A percentile compares a stretch with the other conserved stretches of the same genome.
Conservation (phyloP, 1,140 invertebrate species). For the Cecropterus lyciades region DNA sequence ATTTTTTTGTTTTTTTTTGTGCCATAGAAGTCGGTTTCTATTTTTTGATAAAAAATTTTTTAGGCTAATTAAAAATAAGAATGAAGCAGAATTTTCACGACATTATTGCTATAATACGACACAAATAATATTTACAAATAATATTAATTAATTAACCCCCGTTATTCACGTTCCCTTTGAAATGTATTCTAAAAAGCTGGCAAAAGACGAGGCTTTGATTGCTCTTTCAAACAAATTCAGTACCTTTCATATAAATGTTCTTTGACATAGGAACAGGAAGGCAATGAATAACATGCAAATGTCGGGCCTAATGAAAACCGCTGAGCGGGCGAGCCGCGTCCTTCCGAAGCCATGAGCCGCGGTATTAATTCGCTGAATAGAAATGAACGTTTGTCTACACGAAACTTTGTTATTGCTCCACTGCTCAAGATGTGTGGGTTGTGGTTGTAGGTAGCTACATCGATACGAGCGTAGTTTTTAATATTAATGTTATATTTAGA, state of each 20-base stretch:
- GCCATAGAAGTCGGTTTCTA: too few species aligned
- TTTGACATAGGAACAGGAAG: conserved; percentile 41
- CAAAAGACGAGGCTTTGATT: conserved; percentile 24
- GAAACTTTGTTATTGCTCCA: conserved; percentile 32
- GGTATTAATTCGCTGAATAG: conserved; percentile 46
- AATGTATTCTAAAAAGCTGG: conserved; percentile 2
- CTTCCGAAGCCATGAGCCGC: conserved; percentile 41
- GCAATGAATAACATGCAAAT: conserved; percentile 57
- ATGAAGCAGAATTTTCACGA: background rate
- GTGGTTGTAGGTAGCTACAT: background rate
- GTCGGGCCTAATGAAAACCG: conserved; percentile 51
- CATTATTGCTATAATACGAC: background rate
- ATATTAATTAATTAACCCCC: background rate
- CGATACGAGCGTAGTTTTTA: too few species aligned
- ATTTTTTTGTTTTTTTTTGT: too few species aligned
- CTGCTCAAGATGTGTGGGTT: conserved; percentile 4
- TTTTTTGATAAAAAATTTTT: too few species aligned
- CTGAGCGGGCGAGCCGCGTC: conserved; percentile 27
- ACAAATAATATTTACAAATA: background rate
- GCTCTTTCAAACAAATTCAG: conserved; percentile 25
- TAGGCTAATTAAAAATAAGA: too few species aligned
- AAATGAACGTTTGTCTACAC: conserved; percentile 28
- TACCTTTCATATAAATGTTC: conserved; percentile 23
- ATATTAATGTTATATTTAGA: too few species aligned
- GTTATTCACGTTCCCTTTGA: background rate